phyloP scores from a whole-genome alignment of 2,113 vertebrate species.

The Scolopax mira region DNA sequence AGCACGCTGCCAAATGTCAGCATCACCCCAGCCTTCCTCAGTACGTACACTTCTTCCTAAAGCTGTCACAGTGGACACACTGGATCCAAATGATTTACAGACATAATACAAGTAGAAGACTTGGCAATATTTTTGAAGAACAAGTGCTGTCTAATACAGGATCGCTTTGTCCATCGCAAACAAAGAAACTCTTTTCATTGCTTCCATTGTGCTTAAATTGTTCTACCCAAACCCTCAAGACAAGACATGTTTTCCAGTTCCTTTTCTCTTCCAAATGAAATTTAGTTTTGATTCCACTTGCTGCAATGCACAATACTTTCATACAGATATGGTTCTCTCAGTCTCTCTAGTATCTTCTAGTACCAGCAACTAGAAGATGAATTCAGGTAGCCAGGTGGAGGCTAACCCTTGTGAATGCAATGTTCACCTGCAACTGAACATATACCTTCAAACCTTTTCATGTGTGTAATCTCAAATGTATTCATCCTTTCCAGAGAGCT shows the following conservation, averaged over 20 bases:
- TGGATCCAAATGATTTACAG: not conserved
- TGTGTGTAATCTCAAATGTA: not conserved
- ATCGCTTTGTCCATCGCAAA: not conserved
- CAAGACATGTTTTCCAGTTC: not conserved
- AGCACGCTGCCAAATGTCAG: not conserved
- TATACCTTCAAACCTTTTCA: not conserved
- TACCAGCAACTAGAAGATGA: not conserved
- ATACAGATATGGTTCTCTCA: not conserved
- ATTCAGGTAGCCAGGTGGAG: not conserved
- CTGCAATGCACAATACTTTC: not conserved
- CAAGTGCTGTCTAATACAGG: not conserved
- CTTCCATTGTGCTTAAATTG: not conserved
- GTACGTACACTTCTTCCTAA: not conserved
- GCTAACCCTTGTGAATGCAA: not conserved
- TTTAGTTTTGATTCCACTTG: not conserved
- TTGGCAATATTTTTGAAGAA: not conserved
- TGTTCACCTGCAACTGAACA: not conserved
- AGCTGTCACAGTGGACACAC: not conserved
- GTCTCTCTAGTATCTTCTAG: not conserved
- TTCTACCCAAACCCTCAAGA: not conserved
- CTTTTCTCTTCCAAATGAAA: not conserved
- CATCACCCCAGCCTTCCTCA: not conserved
- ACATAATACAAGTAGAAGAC: not conserved
- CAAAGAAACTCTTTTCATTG: not conserved
- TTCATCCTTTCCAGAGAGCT: not conserved